Evolutionary conservation across 1,140 invertebrate genomes (phyloP).

Genomic region (Drosophila grimshawi): DNA sequence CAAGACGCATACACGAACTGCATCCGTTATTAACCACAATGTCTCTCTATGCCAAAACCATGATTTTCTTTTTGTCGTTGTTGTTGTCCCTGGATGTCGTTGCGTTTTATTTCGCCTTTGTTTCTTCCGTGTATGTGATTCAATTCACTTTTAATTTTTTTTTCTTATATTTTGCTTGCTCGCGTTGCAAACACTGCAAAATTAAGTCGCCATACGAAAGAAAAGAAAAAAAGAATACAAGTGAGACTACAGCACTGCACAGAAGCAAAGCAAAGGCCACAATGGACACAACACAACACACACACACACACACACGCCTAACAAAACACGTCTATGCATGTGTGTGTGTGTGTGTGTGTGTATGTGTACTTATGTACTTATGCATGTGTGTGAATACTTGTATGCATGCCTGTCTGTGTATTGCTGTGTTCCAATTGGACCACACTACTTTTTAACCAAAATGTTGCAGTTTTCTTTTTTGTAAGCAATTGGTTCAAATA

Average conservation of each 20-base stretch:
- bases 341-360: not conserved
- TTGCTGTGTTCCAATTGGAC: constrained; percentile 41
- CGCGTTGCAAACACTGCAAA: constrained; percentile 36
- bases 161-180: constrained; percentile 20
- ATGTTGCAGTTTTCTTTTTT: constrained; percentile 23
- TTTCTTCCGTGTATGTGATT: constrained; percentile 36
- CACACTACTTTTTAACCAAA: constrained; percentile 19
- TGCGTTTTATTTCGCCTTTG: constrained; percentile 28
- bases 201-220: constrained; percentile 42
- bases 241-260: constrained; percentile 34
- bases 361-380: constrained; percentile 1
- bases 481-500: constrained; percentile 6
- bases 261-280: constrained; percentile 41
- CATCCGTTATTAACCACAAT: not conserved
- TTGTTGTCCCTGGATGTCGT: constrained; percentile 6
- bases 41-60: not conserved
- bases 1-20: not conserved
- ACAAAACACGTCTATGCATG: constrained; percentile 40
- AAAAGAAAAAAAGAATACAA: constrained; percentile 27
- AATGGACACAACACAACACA: constrained; percentile 36
- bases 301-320: constrained; percentile 23
- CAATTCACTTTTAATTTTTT: constrained; percentile 35
- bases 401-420: constrained; percentile 1
- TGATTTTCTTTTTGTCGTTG: not conserved
- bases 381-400: constrained; percentile 4